A percentile compares a stretch with the other conserved stretches of the same genome.
Evolutionary conservation across 2,113 vertebrate genomes (phyloP).

Genomic region (Cebus imitator): DNA sequence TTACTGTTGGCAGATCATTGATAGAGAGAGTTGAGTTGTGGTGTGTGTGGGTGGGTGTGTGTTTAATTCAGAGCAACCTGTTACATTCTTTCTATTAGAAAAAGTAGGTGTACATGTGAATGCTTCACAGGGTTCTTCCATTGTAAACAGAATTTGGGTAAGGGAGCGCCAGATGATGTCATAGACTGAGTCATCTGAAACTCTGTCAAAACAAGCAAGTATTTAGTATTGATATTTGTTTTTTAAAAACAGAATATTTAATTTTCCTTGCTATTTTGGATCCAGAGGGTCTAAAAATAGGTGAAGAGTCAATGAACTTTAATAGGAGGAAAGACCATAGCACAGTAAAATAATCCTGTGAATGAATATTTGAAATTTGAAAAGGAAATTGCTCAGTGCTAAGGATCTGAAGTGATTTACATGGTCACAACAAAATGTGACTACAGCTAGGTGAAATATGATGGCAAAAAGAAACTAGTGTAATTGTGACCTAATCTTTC

Average conservation of each 20-base stretch:
- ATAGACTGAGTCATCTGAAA: slow-evolving; percentile 31
- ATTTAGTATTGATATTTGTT: neutral
- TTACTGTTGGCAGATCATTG: neutral
- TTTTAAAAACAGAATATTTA: neutral
- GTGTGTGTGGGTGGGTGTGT: neutral
- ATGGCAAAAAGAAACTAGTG: neutral
- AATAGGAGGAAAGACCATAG: neutral
- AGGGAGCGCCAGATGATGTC: neutral
- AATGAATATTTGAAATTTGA: neutral
- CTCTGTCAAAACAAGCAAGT: slow-evolving; percentile 11
- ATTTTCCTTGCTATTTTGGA: slow-evolving; percentile 41
- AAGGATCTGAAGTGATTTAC: neutral
- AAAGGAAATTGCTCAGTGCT: neutral
- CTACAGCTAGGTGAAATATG: neutral
- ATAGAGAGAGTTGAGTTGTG: neutral
- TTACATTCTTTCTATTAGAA: neutral
- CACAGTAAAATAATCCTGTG: neutral
- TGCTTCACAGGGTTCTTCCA: neutral
- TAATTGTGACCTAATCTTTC: neutral
- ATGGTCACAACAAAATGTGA: neutral
- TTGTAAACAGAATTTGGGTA: neutral
- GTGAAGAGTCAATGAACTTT: neutral
- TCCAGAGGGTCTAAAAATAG: neutral
- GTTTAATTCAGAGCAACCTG: neutral
- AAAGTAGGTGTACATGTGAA: neutral